These are phyloP conservation scores for Chouioia cunea DNA, from an alignment of 2,888 invertebrate species.

Conservation along the genomic window DNA sequence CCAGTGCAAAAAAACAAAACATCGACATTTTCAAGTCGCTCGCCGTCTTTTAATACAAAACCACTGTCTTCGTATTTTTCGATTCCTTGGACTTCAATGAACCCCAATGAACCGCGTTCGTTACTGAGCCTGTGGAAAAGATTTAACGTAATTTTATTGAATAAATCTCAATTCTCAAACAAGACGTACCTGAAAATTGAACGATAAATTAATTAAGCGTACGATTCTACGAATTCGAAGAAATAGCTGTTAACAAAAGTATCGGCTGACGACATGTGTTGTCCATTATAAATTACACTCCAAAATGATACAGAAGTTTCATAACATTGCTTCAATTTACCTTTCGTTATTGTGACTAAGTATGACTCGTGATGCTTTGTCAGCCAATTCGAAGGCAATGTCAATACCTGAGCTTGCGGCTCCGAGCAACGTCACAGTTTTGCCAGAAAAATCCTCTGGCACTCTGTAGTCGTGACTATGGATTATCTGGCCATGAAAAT, in stretches of 20 bases:
- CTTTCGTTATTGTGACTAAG: conserved; percentile 72
- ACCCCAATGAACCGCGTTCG: no score
- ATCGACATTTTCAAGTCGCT: conserved; percentile 72
- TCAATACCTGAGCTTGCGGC: conserved; percentile 83
- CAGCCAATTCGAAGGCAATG: conserved; percentile 76
- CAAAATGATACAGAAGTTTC: no score
- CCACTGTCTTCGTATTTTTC: conserved; percentile 58
- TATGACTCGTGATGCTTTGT: conserved; percentile 69
- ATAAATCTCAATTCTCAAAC: no score
- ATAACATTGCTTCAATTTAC: conserved; percentile 47
- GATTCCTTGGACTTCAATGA: no score
- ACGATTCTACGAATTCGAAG: no score
- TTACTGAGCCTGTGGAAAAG: no score
- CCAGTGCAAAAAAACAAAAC: conserved; percentile 82
- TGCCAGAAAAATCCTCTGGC: conserved; percentile 73
- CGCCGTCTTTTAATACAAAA: conserved; percentile 75
- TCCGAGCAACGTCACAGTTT: conserved; percentile 77
- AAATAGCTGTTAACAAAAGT: no score
- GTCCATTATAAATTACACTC: no score
- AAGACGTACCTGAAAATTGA: no score
- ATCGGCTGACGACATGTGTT: no score
- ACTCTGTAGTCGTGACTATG: conserved; percentile 83
- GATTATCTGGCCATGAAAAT: conserved; percentile 73
- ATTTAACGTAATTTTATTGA: not conserved
- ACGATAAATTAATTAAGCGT: no score